Base-by-base conservation (phyloP, 2,797 vertebrate genomes). In the Aeoliscus strigatus region DNA sequence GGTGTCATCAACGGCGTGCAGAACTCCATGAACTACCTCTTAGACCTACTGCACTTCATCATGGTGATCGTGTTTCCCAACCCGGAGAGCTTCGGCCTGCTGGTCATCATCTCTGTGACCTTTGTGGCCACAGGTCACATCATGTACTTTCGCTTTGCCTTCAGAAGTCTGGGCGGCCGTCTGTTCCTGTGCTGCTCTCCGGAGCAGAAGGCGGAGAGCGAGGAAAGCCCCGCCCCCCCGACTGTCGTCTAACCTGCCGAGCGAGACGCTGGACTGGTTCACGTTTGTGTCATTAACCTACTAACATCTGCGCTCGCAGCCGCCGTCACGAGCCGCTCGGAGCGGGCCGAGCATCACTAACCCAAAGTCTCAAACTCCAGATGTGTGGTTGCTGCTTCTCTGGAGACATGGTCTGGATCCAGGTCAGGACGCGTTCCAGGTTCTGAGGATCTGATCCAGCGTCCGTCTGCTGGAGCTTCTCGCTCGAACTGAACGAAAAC, bases 21-120 rank as follows among this genome's bases (percentile, higher is more conserved):
- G 80, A 98, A 98, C 87, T 98, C 96, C 81, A 97, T 99, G 95
- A 99, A 99, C 80, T 99, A 98, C 66, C 94, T 99, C 71, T 86
- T 99, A 18, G 96, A 99, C 76, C 91, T 99, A 56, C 82, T 99
- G 82, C 96, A 99, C 86, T 99, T 99, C 87, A 93, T 98, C 87
- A 97, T 98, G 94, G 96, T 99, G 72, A 97, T 99, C 74, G 81
- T 98, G 81, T 95, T 94, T 7, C 95, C 96, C 0, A 98, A 98
- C 60, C 92, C 90, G 0, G 94, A 98, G 82, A 93, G 94, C 52
- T 99, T 99, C 9, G 96, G 96, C 4, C 82, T 99, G 69, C 83
- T 99, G 12, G 95, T 99, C 63, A 85, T 98, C 62, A 94, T 99
- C 86, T 98, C 96, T 0, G 94, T 98, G 51, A 93, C 93, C 64